Evolutionary conservation across 2,113 vertebrate genomes (phyloP).

Genomic region (Glaucidium brasilianum): DNA sequence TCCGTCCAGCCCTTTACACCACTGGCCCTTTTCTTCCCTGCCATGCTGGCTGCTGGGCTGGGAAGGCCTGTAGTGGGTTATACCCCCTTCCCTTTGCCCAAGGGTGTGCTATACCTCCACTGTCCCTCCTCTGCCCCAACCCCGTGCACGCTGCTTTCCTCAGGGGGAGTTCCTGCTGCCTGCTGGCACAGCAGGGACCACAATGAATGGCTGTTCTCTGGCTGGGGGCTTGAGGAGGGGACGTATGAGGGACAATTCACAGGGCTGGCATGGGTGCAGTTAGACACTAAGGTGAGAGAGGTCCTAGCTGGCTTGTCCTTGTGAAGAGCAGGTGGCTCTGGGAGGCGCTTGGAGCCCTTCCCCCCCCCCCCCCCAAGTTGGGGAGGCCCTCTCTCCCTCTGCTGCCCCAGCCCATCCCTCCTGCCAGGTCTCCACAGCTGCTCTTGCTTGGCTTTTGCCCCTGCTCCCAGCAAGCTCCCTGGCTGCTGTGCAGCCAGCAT

Average conservation of each 20-base stretch:
- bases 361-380: not conserved
- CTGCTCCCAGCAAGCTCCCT: not conserved
- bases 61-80: not conserved
- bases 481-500: constrained; percentile 54
- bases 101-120: not conserved
- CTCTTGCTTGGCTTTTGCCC: constrained; percentile 12
- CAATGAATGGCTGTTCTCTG: constrained; percentile 54
- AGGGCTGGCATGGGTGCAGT: not conserved
- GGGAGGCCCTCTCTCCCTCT: not conserved
- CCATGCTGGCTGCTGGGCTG: not conserved
- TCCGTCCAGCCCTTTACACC: constrained; percentile 6
- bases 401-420: not conserved
- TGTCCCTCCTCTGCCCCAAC: constrained; percentile 16
- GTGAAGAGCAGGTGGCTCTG: not conserved
- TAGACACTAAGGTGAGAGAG: not conserved
- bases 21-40: not conserved
- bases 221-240: constrained; percentile 31
- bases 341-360: not conserved
- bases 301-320: not conserved
- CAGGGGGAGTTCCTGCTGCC: constrained; percentile 63
- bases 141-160: constrained; percentile 59
- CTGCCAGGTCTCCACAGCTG: not conserved
- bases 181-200: not conserved
- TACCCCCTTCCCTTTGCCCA: not conserved
- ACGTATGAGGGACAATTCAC: not conserved